These are phyloP conservation scores for Accipiter virgatus DNA, from an alignment of 2,113 vertebrate species.

Conservation along the genomic window DNA sequence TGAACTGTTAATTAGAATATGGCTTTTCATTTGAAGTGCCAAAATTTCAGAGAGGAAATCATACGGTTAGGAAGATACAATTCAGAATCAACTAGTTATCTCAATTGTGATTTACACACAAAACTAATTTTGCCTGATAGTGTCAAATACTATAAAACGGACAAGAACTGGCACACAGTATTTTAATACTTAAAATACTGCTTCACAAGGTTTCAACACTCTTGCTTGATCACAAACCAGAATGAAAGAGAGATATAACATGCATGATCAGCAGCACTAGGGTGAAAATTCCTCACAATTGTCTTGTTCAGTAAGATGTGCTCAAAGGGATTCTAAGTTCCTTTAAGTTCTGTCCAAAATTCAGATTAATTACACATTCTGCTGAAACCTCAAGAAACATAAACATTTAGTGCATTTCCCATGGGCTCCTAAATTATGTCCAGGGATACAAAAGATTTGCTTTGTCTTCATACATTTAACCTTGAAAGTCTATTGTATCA, in stretches of 20 bases:
- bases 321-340: neutral
- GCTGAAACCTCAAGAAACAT: neutral
- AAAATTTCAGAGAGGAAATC: constrained; percentile 40
- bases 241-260: neutral
- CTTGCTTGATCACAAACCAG: constrained; percentile 1
- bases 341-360: constrained; percentile 2
- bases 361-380: neutral
- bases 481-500: neutral
- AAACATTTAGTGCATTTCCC: neutral
- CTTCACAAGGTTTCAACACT: constrained; percentile 30
- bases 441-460: neutral
- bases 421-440: neutral
- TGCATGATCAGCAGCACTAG: neutral
- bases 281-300: neutral
- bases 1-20: constrained; percentile 49
- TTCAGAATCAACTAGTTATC: constrained; percentile 15
- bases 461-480: neutral
- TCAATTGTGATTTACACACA: neutral
- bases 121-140: constrained; percentile 46
- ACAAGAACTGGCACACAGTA: neutral
- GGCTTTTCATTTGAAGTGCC: constrained; percentile 26
- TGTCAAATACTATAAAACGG: constrained; percentile 10
- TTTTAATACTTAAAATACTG: constrained; percentile 51
- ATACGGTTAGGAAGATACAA: neutral
- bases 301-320: neutral